Percentiles rank a stretch among this genome's conserved stretches.
Conservation (phyloP, 2,797 vertebrate species). For the Galagoides demidoff region DNA sequence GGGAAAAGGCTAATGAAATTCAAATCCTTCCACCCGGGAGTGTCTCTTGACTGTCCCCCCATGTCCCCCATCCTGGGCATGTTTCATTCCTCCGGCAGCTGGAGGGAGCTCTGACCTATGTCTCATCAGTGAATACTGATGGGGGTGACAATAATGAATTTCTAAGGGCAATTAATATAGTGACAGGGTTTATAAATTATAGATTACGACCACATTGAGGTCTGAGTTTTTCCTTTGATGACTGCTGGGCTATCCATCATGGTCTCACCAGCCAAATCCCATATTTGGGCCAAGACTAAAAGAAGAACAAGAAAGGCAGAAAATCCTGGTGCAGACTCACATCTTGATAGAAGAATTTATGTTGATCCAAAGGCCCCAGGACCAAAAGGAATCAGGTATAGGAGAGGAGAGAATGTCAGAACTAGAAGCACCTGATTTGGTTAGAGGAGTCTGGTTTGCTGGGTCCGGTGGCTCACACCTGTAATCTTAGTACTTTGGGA, state of each 20-base stretch:
- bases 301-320: not conserved
- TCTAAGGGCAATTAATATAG: constrained; percentile 56
- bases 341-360: not conserved
- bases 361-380: not conserved
- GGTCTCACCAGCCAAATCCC: constrained; percentile 12
- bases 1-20: constrained; percentile 58
- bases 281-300: not conserved
- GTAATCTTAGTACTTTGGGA: too few species aligned
- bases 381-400: not conserved
- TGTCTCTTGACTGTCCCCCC: not conserved
- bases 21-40: constrained; percentile 19
- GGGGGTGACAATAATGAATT: constrained; percentile 60
- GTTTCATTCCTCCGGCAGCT: not conserved
- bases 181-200: constrained; percentile 68
- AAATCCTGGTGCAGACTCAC: not conserved
- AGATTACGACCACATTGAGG: constrained; percentile 51
- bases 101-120: constrained; percentile 52
- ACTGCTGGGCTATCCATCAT: constrained; percentile 34
- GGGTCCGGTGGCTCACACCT: too few species aligned
- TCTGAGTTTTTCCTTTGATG: constrained; percentile 35
- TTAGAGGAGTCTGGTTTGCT: not conserved
- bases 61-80: not conserved
- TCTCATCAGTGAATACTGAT: not conserved
- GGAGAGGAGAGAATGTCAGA: not conserved
- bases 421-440: not conserved